phyloP scores from a whole-genome alignment of 2,113 vertebrate species.

The Peromyscus leucopus region DNA sequence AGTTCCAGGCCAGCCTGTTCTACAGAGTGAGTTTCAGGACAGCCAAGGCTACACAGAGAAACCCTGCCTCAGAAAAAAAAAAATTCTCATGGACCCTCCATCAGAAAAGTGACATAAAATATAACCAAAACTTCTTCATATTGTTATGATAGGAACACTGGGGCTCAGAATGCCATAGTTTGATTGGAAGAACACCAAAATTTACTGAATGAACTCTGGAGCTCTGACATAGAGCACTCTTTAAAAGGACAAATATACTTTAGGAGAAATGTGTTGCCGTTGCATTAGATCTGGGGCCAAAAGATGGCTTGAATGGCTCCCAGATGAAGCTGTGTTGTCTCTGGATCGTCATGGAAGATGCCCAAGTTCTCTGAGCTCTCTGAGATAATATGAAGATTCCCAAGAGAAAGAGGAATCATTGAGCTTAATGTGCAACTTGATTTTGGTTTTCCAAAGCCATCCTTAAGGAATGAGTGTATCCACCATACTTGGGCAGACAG shows the following conservation, averaged over 20 bases:
- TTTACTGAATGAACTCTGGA: background rate
- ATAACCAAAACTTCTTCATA: background rate
- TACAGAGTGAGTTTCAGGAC: too few relatives aligned
- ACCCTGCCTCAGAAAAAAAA: too few relatives aligned
- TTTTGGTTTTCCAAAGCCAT: constrained; percentile 27
- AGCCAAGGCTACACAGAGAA: too few relatives aligned
- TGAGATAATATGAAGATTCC: background rate
- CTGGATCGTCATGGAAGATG: background rate
- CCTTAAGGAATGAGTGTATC: background rate
- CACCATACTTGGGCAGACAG: background rate
- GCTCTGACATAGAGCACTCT: background rate
- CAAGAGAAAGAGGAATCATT: constrained; percentile 7
- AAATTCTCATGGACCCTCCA: background rate
- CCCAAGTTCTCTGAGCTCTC: background rate
- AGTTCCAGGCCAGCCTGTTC: too few relatives aligned
- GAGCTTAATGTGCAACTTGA: background rate
- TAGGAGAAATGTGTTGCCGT: background rate
- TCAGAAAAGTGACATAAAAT: background rate
- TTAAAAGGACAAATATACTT: background rate
- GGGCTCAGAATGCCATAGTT: background rate
- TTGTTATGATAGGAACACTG: background rate
- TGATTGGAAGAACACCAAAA: background rate
- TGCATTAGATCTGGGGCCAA: background rate
- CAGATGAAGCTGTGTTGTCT: background rate
- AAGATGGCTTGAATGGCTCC: background rate